phyloP scores from a whole-genome alignment of 2,113 vertebrate species.

The Scalopus aquaticus region DNA sequence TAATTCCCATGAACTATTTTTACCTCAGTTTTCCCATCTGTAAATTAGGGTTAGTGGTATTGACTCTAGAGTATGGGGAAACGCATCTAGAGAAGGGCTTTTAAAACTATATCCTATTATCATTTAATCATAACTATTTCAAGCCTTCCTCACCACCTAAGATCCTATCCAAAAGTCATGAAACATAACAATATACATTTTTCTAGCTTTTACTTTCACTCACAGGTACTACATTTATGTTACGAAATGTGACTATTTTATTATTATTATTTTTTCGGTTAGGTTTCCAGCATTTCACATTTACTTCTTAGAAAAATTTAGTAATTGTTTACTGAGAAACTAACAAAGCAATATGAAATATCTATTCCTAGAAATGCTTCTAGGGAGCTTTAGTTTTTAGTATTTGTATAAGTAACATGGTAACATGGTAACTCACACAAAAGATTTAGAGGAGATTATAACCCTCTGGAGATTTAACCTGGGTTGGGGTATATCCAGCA shows the following conservation, averaged over 20 bases:
- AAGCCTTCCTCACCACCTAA: background rate
- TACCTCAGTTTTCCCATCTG: constrained; percentile 6
- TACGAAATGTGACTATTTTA: background rate
- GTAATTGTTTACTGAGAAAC: constrained; percentile 9
- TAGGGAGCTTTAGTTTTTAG: background rate
- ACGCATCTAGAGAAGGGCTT: background rate
- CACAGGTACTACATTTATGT: background rate
- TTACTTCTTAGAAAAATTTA: constrained; percentile 46
- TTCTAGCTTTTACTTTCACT: constrained; percentile 34
- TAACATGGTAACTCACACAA: background rate
- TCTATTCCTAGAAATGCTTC: constrained; percentile 38
- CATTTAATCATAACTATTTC: constrained; percentile 7
- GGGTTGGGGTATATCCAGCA: background rate
- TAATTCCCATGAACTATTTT: background rate
- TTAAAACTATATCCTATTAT: constrained; percentile 14
- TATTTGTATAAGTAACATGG: background rate
- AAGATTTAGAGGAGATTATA: background rate
- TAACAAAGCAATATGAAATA: background rate
- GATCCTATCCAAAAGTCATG: background rate
- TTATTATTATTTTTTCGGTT: background rate
- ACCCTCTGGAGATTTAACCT: background rate
- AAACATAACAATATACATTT: background rate
- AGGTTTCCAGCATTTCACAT: background rate
- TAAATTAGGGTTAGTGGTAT: background rate
- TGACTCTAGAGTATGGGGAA: background rate